Evolutionary conservation across 2,113 vertebrate species (phyloP).

Genomic region (Aleadryas rufinucha): DNA sequence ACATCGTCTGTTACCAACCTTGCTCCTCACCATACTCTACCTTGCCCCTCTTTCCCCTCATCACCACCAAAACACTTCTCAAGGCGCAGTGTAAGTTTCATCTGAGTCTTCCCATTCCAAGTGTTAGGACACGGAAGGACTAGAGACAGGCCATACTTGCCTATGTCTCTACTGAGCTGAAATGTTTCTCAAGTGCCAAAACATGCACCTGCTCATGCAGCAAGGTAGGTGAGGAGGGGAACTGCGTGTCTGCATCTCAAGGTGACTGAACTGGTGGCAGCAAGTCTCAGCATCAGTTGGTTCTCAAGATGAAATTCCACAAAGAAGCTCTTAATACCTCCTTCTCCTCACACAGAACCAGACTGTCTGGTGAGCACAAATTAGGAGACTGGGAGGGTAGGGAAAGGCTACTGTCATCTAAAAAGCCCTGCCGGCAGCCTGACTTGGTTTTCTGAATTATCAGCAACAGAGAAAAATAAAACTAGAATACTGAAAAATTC

Average conservation of each 20-base stretch:
- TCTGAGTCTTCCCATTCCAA: neutral
- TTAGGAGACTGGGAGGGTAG: neutral
- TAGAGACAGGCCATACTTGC: neutral
- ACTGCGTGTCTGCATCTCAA: neutral
- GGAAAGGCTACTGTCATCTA: neutral
- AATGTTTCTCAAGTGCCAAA: neutral
- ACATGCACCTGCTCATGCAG: neutral
- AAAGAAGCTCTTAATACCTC: neutral
- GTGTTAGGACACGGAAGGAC: neutral
- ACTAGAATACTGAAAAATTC: neutral
- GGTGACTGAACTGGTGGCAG: neutral
- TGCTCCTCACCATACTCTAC: neutral
- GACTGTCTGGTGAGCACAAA: neutral
- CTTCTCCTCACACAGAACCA: neutral
- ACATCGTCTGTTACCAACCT: neutral
- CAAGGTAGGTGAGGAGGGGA: neutral
- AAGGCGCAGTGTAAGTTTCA: neutral
- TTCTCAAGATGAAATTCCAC: neutral
- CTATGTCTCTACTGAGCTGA: rapidly evolving
- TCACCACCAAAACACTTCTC: neutral
- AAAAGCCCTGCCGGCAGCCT: neutral
- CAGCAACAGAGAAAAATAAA: neutral
- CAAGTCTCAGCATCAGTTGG: neutral
- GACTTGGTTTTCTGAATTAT: neutral
- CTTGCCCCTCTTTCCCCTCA: neutral